phyloP scores from a whole-genome alignment of 2,888 invertebrate species.

The Ennomos fuscantarius region DNA sequence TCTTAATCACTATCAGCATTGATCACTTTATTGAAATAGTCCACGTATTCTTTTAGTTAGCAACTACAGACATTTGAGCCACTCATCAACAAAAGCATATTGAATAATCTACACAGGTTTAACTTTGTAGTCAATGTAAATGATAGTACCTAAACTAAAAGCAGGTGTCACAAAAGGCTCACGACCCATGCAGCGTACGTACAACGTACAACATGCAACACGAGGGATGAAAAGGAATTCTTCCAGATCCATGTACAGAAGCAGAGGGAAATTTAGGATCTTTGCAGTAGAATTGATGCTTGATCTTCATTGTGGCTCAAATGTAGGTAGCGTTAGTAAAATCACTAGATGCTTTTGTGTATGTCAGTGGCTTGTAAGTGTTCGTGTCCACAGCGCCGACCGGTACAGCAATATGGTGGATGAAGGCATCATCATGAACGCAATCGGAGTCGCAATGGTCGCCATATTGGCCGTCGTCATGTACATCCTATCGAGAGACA shows the following conservation, averaged over 20 bases:
- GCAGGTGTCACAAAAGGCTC: too few relatives aligned
- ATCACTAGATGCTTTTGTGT: constrained; percentile 38
- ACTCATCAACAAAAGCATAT: background rate
- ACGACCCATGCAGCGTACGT: too few relatives aligned
- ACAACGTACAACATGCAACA: too few relatives aligned
- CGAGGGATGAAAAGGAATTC: too few relatives aligned
- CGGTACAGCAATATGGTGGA: constrained; percentile 86
- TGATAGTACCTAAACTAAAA: too few relatives aligned
- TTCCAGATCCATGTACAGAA: too few relatives aligned
- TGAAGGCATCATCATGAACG: constrained; percentile 89
- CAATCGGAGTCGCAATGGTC: constrained; percentile 87
- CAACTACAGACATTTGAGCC: constrained; percentile 13
- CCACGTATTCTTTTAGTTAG: constrained; percentile 8
- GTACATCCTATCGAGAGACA: constrained; percentile 87
- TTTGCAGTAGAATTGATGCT: too few relatives aligned
- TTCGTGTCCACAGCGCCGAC: constrained; percentile 76
- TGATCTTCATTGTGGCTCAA: constrained; percentile 4
- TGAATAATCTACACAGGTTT: too few relatives aligned
- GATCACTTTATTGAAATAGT: constrained; percentile 9
- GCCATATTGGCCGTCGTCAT: constrained; percentile 87
- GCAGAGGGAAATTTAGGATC: too few relatives aligned
- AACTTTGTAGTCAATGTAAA: too few relatives aligned
- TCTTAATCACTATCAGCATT: constrained; percentile 6
- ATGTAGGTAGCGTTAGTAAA: constrained; percentile 4
- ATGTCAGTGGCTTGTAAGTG: constrained; percentile 56